phyloP scores from a whole-genome alignment of 2,888 invertebrate species.

The Himalopsyche tibetana region DNA sequence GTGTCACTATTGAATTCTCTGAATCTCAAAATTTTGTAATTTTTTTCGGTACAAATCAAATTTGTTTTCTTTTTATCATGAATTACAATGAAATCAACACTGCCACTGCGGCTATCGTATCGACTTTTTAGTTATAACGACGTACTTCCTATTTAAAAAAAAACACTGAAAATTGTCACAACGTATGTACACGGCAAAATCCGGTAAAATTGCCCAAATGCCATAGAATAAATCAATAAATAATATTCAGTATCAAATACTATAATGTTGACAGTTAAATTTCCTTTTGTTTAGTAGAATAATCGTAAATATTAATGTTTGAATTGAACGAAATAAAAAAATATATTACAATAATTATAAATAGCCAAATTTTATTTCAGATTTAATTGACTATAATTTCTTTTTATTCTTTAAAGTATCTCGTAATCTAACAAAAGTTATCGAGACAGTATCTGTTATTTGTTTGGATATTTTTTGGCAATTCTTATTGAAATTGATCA shows the following conservation, averaged over 20 bases:
- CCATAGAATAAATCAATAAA: neutral
- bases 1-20: conserved; percentile 1
- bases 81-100: neutral
- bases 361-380: too few relatives aligned
- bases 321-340: too few relatives aligned
- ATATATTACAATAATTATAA: too few relatives aligned
- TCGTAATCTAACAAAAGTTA: neutral
- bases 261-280: neutral
- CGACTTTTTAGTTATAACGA: neutral
- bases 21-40: neutral
- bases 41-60: neutral
- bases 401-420: neutral
- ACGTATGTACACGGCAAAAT: too few relatives aligned
- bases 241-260: conserved; percentile 32
- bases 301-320: too few relatives aligned
- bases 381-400: neutral
- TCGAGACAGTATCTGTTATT: too few relatives aligned
- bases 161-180: neutral
- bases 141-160: neutral
- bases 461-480: neutral
- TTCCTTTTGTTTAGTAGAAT: too few relatives aligned
- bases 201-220: neutral
- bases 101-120: conserved; percentile 13
- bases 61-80: neutral
- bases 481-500: neutral